phyloP scores from a whole-genome alignment of 2,888 invertebrate species.

The Dryobotodes eremita region DNA sequence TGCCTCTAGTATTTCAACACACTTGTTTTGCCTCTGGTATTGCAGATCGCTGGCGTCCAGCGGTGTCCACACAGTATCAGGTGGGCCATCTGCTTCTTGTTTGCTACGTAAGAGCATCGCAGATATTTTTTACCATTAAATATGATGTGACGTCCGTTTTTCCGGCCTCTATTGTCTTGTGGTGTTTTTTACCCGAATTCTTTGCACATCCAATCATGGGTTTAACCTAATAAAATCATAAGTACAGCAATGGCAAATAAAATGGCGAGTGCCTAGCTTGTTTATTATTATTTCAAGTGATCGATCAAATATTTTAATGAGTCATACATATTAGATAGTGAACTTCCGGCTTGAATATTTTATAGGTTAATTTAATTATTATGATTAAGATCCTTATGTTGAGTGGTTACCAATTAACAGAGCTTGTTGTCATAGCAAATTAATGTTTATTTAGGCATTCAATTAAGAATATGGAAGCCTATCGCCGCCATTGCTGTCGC shows the following conservation, averaged over 20 bases:
- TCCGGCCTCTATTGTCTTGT: too few relatives aligned
- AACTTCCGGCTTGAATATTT: constrained; percentile 31
- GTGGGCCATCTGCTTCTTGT: too few relatives aligned
- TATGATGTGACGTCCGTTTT: too few relatives aligned
- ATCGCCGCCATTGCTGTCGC: too few relatives aligned
- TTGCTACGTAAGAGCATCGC: too few relatives aligned
- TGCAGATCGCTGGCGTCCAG: too few relatives aligned
- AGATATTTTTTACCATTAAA: too few relatives aligned
- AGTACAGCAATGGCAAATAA: constrained; percentile 18
- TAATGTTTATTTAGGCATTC: constrained; percentile 17
- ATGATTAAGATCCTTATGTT: constrained; percentile 22
- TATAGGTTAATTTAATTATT: constrained; percentile 36
- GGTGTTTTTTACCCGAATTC: not conserved
- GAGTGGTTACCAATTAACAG: constrained; percentile 41
- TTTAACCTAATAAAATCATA: not conserved
- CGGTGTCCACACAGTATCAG: not conserved
- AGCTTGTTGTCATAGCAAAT: constrained; percentile 28
- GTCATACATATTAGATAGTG: constrained; percentile 12
- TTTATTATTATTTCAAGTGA: constrained; percentile 36
- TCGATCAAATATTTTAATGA: constrained; percentile 43
- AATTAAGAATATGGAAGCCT: constrained; percentile 3
- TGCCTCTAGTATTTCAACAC: not conserved
- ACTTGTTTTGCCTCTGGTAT: not conserved
- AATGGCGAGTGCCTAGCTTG: constrained; percentile 8
- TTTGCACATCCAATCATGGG: not conserved